A percentile compares a stretch with the other conserved stretches of the same genome.
phyloP scores from a whole-genome alignment of 1,140 invertebrate species.

The Sycophila sp. region DNA sequence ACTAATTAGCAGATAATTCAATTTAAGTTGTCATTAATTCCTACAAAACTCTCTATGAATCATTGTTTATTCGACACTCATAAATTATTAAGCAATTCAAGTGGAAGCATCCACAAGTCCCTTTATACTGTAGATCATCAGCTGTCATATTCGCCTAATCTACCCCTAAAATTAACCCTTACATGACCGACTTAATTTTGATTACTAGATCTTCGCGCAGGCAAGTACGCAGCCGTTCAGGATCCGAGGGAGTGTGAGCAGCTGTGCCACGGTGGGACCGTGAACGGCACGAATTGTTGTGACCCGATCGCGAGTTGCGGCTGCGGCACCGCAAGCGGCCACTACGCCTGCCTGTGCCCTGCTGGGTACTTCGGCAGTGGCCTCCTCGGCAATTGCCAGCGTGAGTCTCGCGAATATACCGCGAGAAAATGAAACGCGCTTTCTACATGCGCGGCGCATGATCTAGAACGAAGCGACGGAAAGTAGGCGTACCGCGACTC shows the following conservation, averaged over 20 bases:
- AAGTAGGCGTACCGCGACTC: too few relatives aligned
- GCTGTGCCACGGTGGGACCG: conserved; percentile 64
- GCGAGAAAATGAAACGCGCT: too few relatives aligned
- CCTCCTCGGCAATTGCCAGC: conserved; percentile 69
- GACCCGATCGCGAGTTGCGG: conserved; percentile 71
- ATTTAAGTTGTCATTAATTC: too few relatives aligned
- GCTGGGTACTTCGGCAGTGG: conserved; percentile 76
- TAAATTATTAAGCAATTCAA: too few relatives aligned
- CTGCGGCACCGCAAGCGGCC: conserved; percentile 76
- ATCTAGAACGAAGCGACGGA: conserved; percentile 37
- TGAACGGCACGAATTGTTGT: conserved; percentile 65
- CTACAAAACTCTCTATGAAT: too few relatives aligned
- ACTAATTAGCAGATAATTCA: too few relatives aligned
- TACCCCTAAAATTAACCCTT: too few relatives aligned
- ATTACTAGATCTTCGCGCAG: conserved; percentile 69
- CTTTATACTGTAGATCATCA: too few relatives aligned
- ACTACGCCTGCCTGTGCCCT: conserved; percentile 75
- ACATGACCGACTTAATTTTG: background rate
- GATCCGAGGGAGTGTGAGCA: conserved; percentile 65
- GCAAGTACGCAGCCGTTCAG: conserved; percentile 68
- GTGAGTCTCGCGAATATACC: conserved; percentile 61
- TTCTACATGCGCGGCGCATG: background rate
- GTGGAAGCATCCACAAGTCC: too few relatives aligned
- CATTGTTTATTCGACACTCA: too few relatives aligned
- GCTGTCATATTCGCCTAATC: too few relatives aligned